Conservation (phyloP, 1,140 invertebrate genomes). For the Odontomachus brunneus region DNA sequence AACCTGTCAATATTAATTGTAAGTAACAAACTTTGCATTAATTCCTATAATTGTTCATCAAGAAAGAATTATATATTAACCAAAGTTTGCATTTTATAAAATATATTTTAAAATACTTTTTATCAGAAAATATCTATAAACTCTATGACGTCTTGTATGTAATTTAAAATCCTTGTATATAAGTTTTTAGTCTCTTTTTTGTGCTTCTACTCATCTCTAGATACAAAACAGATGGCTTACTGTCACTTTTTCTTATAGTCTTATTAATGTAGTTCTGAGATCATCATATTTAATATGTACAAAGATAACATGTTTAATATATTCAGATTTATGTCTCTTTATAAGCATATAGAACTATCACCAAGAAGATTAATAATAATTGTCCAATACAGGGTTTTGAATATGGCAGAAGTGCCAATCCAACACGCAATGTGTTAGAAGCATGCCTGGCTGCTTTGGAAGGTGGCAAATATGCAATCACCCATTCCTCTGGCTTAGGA, state of each 20-base stretch:
- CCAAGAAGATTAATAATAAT: constrained; percentile 1
- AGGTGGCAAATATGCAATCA: constrained; percentile 93
- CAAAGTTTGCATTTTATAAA: not conserved
- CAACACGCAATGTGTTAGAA: constrained; percentile 95
- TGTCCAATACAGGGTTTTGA: constrained; percentile 91
- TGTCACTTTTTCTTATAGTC: no score
- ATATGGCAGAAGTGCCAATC: constrained; percentile 98
- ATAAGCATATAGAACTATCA: not conserved
- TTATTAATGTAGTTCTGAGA: no score
- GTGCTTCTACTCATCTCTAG: no score
- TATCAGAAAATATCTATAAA: not conserved
- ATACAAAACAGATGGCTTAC: no score
- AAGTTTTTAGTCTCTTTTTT: no score
- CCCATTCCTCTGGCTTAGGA: constrained; percentile 96
- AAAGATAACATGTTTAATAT: no score
- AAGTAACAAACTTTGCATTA: not conserved
- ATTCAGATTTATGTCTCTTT: not conserved
- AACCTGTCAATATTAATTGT: not conserved
- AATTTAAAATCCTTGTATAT: no score
- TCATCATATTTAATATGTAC: no score
- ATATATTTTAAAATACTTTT: not conserved
- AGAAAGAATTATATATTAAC: not conserved
- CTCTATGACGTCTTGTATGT: not conserved
- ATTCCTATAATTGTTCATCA: constrained; percentile 3
- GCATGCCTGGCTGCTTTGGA: constrained; percentile 96